phyloP scores from a whole-genome alignment of 2,797 vertebrate genomes.

The Luscinia luscinia region DNA sequence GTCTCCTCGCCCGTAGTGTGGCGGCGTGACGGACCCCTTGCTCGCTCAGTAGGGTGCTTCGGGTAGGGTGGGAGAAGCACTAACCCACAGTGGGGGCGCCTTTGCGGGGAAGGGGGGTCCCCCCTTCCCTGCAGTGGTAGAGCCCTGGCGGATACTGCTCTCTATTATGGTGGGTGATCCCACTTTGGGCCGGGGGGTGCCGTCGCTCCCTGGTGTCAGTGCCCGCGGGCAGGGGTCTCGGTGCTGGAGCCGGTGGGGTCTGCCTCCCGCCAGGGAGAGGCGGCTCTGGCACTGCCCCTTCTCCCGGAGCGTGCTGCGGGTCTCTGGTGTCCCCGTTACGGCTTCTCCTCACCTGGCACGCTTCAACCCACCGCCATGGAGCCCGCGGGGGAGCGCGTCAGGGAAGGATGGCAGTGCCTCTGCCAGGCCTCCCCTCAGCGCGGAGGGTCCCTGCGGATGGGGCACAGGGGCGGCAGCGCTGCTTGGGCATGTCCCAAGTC shows the following conservation, averaged over 20 bases:
- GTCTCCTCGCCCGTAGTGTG: neutral
- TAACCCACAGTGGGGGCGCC: fast-evolving
- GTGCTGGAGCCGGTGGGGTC: fast-evolving
- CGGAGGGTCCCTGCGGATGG: fast-evolving
- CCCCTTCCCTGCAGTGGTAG: neutral
- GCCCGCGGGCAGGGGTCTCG: fast-evolving
- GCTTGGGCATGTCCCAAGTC: neutral
- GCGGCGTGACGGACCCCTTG: fast-evolving
- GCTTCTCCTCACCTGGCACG: neutral
- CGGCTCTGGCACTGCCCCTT: neutral
- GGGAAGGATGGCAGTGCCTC: neutral
- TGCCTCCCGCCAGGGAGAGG: no score
- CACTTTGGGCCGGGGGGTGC: no score
- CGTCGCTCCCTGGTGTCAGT: fast-evolving
- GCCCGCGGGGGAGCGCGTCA: fast-evolving
- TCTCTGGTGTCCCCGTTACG: no score
- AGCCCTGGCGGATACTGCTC: fast-evolving
- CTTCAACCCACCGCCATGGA: fast-evolving
- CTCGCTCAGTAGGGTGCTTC: fast-evolving
- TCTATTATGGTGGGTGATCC: neutral
- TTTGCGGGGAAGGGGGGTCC: fast-evolving
- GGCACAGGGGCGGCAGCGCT: fast-evolving
- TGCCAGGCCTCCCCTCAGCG: fast-evolving
- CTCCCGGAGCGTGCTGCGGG: fast-evolving
- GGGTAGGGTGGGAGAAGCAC: no score